These are phyloP conservation scores for Perca fluviatilis DNA, from an alignment of 2,113 vertebrate species.

Conservation along the genomic window DNA sequence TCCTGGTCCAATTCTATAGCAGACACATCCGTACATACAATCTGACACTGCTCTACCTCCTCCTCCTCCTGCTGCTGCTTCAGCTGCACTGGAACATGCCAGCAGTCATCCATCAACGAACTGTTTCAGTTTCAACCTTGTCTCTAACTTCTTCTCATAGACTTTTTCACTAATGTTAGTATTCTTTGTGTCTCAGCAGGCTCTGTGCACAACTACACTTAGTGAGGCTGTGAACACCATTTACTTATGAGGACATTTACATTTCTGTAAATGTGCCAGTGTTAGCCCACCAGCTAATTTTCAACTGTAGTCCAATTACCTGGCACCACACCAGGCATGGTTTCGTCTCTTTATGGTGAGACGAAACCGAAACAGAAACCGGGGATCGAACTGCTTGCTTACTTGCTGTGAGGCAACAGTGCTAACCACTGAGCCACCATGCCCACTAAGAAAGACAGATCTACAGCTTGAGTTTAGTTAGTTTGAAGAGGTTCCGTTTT, in stretches of 20 bases:
- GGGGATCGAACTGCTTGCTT: too few species aligned
- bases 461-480: neutral
- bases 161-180: neutral
- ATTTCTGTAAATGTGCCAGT: too few species aligned
- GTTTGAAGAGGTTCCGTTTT: neutral
- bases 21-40: slow-evolving; percentile 29
- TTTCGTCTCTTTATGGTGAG: too few species aligned
- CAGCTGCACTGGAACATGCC: neutral
- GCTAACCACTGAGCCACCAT: too few species aligned
- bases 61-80: slow-evolving; percentile 3
- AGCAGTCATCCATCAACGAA: neutral
- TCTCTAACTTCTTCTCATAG: neutral
- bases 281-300: too few species aligned
- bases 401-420: too few species aligned
- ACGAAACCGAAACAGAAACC: too few species aligned
- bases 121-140: neutral
- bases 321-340: too few species aligned
- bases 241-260: too few species aligned
- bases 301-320: too few species aligned
- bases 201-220: neutral
- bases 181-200: neutral
- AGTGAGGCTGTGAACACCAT: neutral
- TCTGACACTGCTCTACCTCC: neutral
- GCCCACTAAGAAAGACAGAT: neutral
- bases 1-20: slow-evolving; percentile 15